phyloP scores from a whole-genome alignment of 2,888 invertebrate species.

The Dicycla oo region DNA sequence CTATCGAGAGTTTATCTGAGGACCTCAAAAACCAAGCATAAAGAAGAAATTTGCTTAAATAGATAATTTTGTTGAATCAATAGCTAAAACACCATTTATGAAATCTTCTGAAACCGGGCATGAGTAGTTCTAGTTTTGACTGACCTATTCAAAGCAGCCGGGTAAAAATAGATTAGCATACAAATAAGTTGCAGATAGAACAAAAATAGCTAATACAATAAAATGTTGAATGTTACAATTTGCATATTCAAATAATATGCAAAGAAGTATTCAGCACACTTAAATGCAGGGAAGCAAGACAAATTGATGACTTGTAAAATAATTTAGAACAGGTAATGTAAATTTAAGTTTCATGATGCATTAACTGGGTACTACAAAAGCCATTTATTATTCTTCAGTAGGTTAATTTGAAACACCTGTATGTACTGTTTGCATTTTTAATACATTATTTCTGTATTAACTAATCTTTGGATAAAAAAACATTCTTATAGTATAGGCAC shows the following conservation, averaged over 20 bases:
- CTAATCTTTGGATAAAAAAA: neutral
- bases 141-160: no score
- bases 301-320: conserved; percentile 60
- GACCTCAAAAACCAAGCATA: no score
- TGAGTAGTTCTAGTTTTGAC: no score
- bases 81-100: no score
- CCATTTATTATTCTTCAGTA: conserved; percentile 8
- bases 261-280: conserved; percentile 41
- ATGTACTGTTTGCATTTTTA: conserved; percentile 1
- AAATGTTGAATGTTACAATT: conserved; percentile 20
- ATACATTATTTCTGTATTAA: neutral
- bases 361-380: neutral
- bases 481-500: neutral
- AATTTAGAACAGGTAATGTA: conserved; percentile 13
- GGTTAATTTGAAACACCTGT: conserved; percentile 10
- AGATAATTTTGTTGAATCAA: no score
- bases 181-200: conserved; percentile 4
- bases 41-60: no score
- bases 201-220: conserved; percentile 11
- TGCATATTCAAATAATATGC: conserved; percentile 46
- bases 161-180: conserved; percentile 5
- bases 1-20: no score
- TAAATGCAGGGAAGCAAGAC: conserved; percentile 54
- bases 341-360: conserved; percentile 23
- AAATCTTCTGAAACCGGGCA: no score